These are phyloP conservation scores for Hemicentrotus pulcherrimus DNA, from an alignment of 35 echinoderm and acorn worm genomes.

Conservation along the genomic window DNA sequence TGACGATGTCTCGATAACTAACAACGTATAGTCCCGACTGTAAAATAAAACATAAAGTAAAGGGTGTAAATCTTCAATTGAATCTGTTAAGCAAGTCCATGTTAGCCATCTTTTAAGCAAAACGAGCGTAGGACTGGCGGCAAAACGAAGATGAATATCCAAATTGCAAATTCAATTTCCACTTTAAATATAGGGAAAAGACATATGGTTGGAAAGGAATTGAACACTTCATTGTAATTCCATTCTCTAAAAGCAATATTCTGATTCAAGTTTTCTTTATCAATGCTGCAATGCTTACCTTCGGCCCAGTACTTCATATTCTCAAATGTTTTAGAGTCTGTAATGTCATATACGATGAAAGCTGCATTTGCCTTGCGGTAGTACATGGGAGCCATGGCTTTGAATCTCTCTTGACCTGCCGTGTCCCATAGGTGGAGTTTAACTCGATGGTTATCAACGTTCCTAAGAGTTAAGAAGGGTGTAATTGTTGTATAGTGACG, in stretches of 20 bases:
- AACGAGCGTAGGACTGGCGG: neutral
- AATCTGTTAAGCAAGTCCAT: neutral
- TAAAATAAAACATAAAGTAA: neutral
- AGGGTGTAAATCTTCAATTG: neutral
- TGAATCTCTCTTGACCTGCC: slow-evolving; percentile 94
- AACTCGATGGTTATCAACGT: slow-evolving; percentile 88
- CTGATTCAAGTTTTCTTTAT: too few species aligned
- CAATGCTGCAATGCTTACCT: slow-evolving; percentile 47
- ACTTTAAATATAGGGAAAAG: too few species aligned
- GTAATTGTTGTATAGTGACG: too few species aligned
- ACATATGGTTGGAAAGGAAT: too few species aligned
- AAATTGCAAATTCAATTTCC: too few species aligned
- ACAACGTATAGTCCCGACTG: too few species aligned
- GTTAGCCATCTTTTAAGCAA: neutral
- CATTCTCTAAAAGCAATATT: too few species aligned
- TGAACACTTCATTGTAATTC: too few species aligned
- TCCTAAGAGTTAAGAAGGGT: slow-evolving; percentile 57
- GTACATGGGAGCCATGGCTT: slow-evolving; percentile 98
- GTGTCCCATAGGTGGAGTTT: slow-evolving; percentile 97
- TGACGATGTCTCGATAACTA: too few species aligned
- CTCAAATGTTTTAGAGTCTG: slow-evolving; percentile 76
- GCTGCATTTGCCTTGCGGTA: slow-evolving; percentile 97
- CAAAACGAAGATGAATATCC: neutral
- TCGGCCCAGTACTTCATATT: slow-evolving; percentile 86
- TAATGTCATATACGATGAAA: slow-evolving; percentile 95